Percentiles rank a stretch among this genome's conserved stretches.
Evolutionary conservation across 2,797 vertebrate genomes (phyloP).

Genomic region (Takifugu rubripes): DNA sequence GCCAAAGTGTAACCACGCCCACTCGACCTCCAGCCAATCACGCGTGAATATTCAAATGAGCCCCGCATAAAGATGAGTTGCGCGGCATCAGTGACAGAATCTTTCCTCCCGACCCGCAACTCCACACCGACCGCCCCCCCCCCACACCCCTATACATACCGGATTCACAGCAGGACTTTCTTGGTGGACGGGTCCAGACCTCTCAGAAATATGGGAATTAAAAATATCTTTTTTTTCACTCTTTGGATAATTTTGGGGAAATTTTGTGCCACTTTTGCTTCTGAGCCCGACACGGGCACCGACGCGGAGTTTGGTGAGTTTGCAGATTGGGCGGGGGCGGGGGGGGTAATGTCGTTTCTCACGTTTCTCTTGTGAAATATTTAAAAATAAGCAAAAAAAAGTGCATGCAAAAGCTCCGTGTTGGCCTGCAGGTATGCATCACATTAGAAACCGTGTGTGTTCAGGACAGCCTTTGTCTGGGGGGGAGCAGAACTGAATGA

Average conservation of each 20-base stretch:
- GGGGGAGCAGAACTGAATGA: not conserved
- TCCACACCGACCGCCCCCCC: not conserved
- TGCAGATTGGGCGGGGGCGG: not conserved
- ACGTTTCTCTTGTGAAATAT: too few relatives aligned
- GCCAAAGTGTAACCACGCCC: constrained; percentile 50
- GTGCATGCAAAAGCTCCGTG: not conserved
- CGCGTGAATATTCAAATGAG: constrained; percentile 63
- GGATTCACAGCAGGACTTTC: constrained; percentile 36
- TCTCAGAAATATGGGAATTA: constrained; percentile 70
- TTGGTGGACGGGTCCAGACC: constrained; percentile 10
- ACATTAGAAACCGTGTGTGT: constrained; percentile 31
- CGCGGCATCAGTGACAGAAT: constrained; percentile 61
- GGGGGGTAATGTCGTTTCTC: too few relatives aligned
- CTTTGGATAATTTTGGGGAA: constrained; percentile 70
- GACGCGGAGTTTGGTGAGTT: constrained; percentile 63
- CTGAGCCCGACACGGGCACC: constrained; percentile 33
- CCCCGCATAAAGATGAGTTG: constrained; percentile 71
- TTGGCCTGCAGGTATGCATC: constrained; percentile 38
- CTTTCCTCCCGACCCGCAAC: constrained; percentile 27
- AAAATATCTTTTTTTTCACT: constrained; percentile 56
- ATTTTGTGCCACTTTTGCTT: constrained; percentile 59
- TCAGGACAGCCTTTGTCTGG: constrained; percentile 40
- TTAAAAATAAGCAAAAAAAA: too few relatives aligned
- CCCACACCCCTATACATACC: constrained; percentile 1
- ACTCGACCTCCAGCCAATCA: constrained; percentile 64